Conservation (phyloP, 2,113 vertebrate genomes). For the Plectropomus leopardus region DNA sequence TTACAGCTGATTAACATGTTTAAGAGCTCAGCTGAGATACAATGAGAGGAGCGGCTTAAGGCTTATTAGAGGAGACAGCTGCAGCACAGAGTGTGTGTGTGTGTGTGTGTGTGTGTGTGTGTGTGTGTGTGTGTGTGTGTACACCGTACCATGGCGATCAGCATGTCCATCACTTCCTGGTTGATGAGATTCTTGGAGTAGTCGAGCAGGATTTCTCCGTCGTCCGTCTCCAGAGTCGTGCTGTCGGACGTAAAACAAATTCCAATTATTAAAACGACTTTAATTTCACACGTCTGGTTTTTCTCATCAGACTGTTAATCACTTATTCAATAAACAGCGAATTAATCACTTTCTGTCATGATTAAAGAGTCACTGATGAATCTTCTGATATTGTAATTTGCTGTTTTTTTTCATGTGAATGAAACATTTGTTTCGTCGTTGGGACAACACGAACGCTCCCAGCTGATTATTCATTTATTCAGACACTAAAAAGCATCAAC, state of each 20-base stretch:
- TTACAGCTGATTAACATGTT: background rate
- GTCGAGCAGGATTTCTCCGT: slow-evolving; percentile 94
- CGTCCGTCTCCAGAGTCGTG: slow-evolving; percentile 87
- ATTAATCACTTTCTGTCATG: too few relatives aligned
- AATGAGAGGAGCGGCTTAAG: slow-evolving; percentile 19
- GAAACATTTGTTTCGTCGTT: background rate
- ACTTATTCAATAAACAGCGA: too few relatives aligned
- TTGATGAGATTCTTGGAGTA: slow-evolving; percentile 97
- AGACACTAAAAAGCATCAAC: too few relatives aligned
- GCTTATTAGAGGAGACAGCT: slow-evolving; percentile 37
- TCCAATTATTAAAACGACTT: too few relatives aligned
- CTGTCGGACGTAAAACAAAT: slow-evolving; percentile 75
- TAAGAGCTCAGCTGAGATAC: too few relatives aligned
- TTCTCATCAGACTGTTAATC: too few relatives aligned
- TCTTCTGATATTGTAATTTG: background rate
- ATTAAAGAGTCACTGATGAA: too few relatives aligned
- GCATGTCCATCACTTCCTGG: slow-evolving; percentile 91
- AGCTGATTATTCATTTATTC: too few relatives aligned
- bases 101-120: slow-evolving; percentile 12
- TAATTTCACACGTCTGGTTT: too few relatives aligned
- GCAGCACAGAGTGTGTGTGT: background rate
- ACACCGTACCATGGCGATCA: slow-evolving; percentile 90
- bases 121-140: background rate
- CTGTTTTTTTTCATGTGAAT: background rate
- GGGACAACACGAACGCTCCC: too few relatives aligned